These are phyloP conservation scores for Empis stercorea DNA, from an alignment of 2,888 invertebrate genomes.

Conservation along the genomic window DNA sequence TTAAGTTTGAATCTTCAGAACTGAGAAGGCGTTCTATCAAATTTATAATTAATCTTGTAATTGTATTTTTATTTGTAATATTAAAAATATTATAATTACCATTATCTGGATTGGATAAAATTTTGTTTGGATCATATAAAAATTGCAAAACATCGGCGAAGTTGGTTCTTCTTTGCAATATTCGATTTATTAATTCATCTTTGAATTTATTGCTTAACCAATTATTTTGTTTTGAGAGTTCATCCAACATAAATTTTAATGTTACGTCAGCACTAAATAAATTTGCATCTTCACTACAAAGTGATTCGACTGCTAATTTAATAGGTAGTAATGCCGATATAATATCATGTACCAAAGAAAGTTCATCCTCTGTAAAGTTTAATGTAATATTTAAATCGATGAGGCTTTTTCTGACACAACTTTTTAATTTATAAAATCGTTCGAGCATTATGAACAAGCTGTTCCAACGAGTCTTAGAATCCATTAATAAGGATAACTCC, in stretches of 20 bases:
- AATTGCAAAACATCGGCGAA: neutral
- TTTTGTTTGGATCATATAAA: neutral
- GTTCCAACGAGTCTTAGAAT: neutral
- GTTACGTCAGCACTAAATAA: neutral
- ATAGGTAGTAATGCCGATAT: neutral
- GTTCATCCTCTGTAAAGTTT: too few species aligned
- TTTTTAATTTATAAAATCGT: too few species aligned
- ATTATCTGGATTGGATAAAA: neutral
- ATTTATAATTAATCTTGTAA: neutral
- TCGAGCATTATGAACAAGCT: too few species aligned
- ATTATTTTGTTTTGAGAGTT: neutral
- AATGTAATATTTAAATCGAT: too few species aligned
- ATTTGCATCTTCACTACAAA: neutral
- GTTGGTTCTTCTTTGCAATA: too few species aligned
- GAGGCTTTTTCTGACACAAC: too few species aligned
- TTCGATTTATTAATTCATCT: too few species aligned
- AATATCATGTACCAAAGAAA: neutral
- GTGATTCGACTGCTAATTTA: neutral
- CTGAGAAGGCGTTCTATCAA: neutral
- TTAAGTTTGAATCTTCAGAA: neutral
- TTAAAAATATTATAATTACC: neutral
- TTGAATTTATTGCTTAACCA: neutral
- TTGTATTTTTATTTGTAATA: neutral
- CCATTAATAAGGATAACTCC: neutral
- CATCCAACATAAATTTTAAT: neutral